Base-by-base conservation (phyloP, 2,113 vertebrate species). In the Romanogobio albipinnatus region DNA sequence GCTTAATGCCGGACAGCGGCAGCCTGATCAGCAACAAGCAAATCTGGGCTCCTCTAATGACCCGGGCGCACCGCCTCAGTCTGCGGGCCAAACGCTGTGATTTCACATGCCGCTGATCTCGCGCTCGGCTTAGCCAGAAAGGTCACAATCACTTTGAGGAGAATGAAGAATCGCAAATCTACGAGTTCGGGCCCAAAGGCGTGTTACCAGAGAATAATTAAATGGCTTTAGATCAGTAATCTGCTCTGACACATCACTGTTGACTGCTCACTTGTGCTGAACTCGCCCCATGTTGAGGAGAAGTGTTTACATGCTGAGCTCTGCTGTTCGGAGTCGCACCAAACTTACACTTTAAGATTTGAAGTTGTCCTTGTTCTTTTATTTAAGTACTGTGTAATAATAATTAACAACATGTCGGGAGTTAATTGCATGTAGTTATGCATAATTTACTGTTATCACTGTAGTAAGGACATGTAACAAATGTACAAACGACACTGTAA, bases 21-120 rank as follows among this genome's bases (percentile, higher is more conserved):
- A 87, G 88, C 90, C 88, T 88, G 89, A 92, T 93, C 89, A 86
- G 89, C 85, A 81, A 90, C 89, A 92, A 91, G 90, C 91, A 91
- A 90, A 92, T 92, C 92, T 90, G 89, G 75, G 89, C 85, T 84
- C 91, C 91, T 90, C 90, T 92, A 93, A 93, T 93, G 91, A 92
- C 83, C 86, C 73, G 86, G 89, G 87, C 86, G 84, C 19, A 43
- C 66, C 8, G 89, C 86, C 91, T 89, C 89, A 86, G 92, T 89
- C 11, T 89, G 73, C 64, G 86, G 88, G 89, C 91, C 91, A 90
- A 91, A 91, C 84, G 70, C 59, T 87, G 76, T 51, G 87, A 90
- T 93, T 93, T 88, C 86, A 82, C 86, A 89, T 85, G 86, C 89
- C 87, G 87, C 62, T 59, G 85, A 81, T 86, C 83, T 78, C 87